Evolutionary conservation across 2,797 vertebrate species (phyloP).

Genomic region (Glossophaga mutica): DNA sequence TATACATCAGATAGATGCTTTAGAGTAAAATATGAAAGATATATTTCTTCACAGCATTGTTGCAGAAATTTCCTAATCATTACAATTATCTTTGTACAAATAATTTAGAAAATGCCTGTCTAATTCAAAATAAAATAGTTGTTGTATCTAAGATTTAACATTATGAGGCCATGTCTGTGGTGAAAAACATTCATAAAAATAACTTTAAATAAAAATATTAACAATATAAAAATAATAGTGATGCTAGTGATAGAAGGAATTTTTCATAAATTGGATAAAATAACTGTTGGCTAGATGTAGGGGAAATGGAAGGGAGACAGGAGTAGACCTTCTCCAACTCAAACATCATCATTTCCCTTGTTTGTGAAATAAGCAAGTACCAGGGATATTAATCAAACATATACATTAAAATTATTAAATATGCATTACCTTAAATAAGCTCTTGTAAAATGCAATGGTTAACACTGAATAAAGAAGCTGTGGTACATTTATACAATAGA

Average conservation of each 20-base stretch:
- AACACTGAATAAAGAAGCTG: too few relatives aligned
- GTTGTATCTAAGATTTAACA: background rate
- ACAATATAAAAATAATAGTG: background rate
- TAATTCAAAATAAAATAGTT: constrained; percentile 9
- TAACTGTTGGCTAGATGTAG: background rate
- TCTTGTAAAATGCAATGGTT: background rate
- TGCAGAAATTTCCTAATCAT: background rate
- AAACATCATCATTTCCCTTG: background rate
- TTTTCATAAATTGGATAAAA: constrained; percentile 13
- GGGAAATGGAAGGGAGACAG: background rate
- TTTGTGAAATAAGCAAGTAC: background rate
- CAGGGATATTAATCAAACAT: background rate
- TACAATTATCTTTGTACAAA: background rate
- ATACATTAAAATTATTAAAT: background rate
- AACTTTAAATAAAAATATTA: background rate
- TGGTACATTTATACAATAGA: too few relatives aligned
- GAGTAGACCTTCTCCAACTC: background rate
- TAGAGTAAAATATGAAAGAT: background rate
- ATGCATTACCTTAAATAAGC: background rate
- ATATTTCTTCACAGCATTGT: background rate
- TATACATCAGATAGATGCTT: background rate
- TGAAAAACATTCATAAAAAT: background rate
- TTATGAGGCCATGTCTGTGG: background rate
- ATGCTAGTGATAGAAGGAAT: background rate
- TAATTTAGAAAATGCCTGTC: background rate